Evolutionary conservation across 2,888 invertebrate species (phyloP).

Genomic region (Chrysodeixis includens): DNA sequence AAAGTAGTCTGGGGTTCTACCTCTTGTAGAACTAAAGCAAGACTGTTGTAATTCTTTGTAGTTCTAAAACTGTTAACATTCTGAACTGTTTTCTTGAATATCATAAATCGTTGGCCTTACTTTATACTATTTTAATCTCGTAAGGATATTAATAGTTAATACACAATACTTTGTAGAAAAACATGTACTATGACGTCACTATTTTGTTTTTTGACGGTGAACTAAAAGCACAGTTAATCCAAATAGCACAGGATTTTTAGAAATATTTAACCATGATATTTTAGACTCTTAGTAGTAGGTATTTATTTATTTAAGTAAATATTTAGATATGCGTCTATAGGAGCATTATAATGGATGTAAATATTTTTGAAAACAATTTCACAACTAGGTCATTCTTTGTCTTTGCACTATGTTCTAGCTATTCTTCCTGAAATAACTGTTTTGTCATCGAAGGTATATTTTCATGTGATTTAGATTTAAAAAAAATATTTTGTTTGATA

Average conservation of each 20-base stretch:
- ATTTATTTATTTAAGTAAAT: conserved; percentile 2
- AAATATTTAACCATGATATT: neutral
- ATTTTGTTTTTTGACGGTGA: neutral
- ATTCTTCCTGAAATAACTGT: neutral
- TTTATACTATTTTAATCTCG: neutral
- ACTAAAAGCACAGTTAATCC: neutral
- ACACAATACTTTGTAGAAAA: neutral
- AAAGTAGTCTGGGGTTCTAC: no score
- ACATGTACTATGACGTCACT: neutral
- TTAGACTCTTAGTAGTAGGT: neutral
- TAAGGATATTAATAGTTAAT: neutral
- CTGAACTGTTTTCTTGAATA: no score
- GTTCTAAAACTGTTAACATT: no score
- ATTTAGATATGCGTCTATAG: neutral
- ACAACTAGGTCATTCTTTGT: neutral
- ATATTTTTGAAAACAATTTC: neutral
- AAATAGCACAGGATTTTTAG: neutral
- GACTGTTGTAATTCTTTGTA: no score
- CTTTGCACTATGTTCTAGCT: neutral
- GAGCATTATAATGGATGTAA: neutral
- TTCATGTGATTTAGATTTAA: no score
- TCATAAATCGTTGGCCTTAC: no score
- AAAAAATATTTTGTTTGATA: no score
- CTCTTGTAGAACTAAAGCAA: no score
- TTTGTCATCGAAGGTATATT: neutral